A percentile compares a stretch with the other conserved stretches of the same genome.
Evolutionary conservation across 2,888 invertebrate species (phyloP).

Genomic region (Megalurothrips usitatus): DNA sequence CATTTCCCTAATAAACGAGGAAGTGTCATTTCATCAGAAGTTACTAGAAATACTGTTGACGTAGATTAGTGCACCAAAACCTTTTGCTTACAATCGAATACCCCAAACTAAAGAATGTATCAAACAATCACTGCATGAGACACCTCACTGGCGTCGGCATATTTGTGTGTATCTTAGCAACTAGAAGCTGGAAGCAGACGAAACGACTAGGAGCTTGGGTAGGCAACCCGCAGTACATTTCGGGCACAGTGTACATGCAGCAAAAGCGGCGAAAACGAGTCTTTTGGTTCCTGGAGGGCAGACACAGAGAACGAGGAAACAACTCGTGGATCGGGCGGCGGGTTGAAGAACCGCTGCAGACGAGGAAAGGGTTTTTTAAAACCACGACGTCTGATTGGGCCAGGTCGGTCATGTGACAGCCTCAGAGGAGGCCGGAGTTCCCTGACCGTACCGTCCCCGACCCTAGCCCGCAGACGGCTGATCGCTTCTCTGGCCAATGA

Average conservation of each 20-base stretch:
- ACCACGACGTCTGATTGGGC: too few species aligned
- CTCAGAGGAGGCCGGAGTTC: too few species aligned
- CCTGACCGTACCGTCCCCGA: too few species aligned
- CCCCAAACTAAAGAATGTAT: neutral
- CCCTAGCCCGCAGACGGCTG: too few species aligned
- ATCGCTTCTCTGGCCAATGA: too few species aligned
- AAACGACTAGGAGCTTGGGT: neutral
- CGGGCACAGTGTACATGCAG: neutral
- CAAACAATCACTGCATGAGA: neutral
- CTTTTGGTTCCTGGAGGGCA: too few species aligned
- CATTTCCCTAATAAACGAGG: neutral
- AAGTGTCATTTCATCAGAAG: neutral
- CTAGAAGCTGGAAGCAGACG: neutral
- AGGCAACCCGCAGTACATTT: neutral
- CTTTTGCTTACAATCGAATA: neutral
- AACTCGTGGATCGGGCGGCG: too few species aligned
- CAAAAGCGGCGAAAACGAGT: too few species aligned
- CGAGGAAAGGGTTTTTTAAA: too few species aligned
- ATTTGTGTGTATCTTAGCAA: neutral
- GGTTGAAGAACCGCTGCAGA: too few species aligned
- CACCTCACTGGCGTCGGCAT: neutral
- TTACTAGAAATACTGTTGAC: neutral
- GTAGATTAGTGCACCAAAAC: neutral
- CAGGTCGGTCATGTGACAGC: too few species aligned
- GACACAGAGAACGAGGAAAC: too few species aligned